Evolutionary conservation across 2,888 invertebrate genomes (phyloP).

Genomic region (Cyclophora punctaria): DNA sequence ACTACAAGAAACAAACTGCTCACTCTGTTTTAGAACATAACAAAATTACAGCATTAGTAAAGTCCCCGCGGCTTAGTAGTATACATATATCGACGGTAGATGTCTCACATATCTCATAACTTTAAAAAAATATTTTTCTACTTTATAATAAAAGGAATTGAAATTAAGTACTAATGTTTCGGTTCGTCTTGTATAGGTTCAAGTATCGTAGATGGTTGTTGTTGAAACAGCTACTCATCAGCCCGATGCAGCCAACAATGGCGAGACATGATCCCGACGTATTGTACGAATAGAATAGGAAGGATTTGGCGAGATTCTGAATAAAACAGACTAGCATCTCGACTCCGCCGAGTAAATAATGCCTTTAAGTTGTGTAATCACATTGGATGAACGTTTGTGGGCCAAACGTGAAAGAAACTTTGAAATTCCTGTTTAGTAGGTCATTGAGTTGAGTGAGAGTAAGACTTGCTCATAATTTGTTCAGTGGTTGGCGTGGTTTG

Average conservation of each 20-base stretch:
- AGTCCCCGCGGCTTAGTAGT: too few species aligned
- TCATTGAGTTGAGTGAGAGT: constrained; percentile 5
- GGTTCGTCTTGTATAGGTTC: too few species aligned
- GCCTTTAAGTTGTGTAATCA: constrained; percentile 45
- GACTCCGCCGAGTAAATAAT: constrained; percentile 43
- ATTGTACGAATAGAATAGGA: constrained; percentile 61
- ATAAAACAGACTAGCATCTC: constrained; percentile 57
- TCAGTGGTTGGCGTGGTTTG: constrained; percentile 7
- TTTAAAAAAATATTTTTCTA: too few species aligned
- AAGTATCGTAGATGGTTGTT: constrained; percentile 16
- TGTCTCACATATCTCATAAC: too few species aligned
- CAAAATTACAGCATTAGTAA: too few species aligned
- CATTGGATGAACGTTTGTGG: constrained; percentile 35
- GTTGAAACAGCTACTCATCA: constrained; percentile 59
- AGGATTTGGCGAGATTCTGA: constrained; percentile 57
- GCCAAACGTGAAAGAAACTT: constrained; percentile 36
- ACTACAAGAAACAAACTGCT: constrained; percentile 12
- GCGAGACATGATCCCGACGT: constrained; percentile 46
- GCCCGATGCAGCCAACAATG: constrained; percentile 57
- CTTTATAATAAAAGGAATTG: too few species aligned
- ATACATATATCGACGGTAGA: too few species aligned
- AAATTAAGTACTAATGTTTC: too few species aligned
- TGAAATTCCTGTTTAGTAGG: constrained; percentile 19
- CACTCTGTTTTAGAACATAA: constrained; percentile 7
- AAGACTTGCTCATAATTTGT: constrained; percentile 22